phyloP scores from a whole-genome alignment of 2,113 vertebrate species.

The Scalopus aquaticus region DNA sequence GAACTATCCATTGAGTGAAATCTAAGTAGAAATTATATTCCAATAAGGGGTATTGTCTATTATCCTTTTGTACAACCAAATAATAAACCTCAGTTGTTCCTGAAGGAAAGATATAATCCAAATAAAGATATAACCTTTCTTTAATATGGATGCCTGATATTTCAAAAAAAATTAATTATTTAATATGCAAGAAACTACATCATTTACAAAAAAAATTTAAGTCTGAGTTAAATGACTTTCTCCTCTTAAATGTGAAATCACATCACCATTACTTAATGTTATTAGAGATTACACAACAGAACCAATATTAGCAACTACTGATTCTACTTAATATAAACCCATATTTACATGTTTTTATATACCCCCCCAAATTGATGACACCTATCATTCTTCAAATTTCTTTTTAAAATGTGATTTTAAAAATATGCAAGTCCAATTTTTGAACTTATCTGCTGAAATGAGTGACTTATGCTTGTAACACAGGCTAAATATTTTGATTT shows the following conservation, averaged over 20 bases:
- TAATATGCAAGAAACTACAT: constrained; percentile 32
- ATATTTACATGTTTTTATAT: background rate
- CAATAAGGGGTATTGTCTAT: constrained; percentile 14
- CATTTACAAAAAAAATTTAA: constrained; percentile 3
- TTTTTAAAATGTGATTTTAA: constrained; percentile 56
- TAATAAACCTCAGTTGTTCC: background rate
- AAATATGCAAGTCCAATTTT: constrained; percentile 11
- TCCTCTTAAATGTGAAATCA: constrained; percentile 44
- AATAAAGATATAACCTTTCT: constrained; percentile 3
- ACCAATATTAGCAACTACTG: background rate
- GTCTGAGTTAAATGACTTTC: constrained; percentile 1
- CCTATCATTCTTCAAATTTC: constrained; percentile 43
- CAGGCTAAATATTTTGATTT: constrained; percentile 16
- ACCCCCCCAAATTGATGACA: background rate
- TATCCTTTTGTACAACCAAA: constrained; percentile 28
- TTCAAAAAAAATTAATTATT: background rate
- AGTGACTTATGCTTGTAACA: background rate
- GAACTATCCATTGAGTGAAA: background rate
- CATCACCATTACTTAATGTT: constrained; percentile 11
- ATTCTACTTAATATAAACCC: constrained; percentile 36
- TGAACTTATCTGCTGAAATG: constrained; percentile 31
- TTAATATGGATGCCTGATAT: constrained; percentile 25
- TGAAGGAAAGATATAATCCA: constrained; percentile 21
- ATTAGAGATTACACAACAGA: constrained; percentile 28
- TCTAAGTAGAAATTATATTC: constrained; percentile 36